A percentile compares a stretch with the other conserved stretches of the same genome.
Conservation (phyloP, 2,797 vertebrate genomes). For the Micrastur ruficollis region DNA sequence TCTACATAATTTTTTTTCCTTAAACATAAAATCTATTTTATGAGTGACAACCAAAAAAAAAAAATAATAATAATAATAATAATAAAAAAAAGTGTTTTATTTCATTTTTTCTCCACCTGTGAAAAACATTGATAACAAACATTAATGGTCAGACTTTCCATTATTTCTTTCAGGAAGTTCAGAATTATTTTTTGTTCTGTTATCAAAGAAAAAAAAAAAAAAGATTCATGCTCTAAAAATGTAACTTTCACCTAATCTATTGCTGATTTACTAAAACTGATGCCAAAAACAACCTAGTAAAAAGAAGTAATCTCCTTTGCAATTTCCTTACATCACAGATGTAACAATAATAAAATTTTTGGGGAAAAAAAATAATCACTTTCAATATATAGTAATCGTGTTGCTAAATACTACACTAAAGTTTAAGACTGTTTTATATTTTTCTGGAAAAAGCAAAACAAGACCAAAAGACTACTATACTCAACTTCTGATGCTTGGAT, state of each 20-base stretch:
- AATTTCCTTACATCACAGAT: neutral
- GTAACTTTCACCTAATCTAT: neutral
- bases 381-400: neutral
- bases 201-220: neutral
- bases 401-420: neutral
- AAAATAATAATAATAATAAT: too few relatives aligned
- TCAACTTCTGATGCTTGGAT: neutral
- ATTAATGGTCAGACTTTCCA: neutral
- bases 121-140: neutral
- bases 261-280: neutral
- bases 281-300: neutral
- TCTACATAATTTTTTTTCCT: fast-evolving
- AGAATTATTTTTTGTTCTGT: neutral
- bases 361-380: fast-evolving
- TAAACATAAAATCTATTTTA: neutral
- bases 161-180: neutral
- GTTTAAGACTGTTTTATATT: neutral
- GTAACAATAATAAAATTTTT: neutral
- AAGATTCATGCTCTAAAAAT: fast-evolving
- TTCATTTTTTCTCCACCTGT: neutral
- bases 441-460: neutral
- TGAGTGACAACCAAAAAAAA: neutral
- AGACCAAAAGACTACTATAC: neutral
- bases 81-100: fast-evolving
- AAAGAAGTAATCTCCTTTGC: neutral